Percentiles rank a stretch among this genome's conserved stretches.
Conservation (phyloP, 2,888 invertebrate species). For the Lasioglossum villosulum region DNA sequence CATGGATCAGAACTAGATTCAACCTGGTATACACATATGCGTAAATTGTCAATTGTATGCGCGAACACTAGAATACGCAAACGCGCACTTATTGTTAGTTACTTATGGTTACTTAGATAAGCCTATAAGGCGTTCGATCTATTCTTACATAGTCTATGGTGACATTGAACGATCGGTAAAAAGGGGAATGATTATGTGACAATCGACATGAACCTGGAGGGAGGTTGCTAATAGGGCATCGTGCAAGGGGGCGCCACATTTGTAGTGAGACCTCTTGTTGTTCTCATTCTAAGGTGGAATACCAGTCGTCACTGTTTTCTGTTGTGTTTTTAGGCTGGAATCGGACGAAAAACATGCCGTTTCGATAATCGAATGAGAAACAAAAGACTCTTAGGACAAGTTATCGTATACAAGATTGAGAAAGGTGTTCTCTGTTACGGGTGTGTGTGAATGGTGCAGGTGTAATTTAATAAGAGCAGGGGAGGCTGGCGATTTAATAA, state of each 20-base stretch:
- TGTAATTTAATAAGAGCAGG: conserved; percentile 79
- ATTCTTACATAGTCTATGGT: background rate
- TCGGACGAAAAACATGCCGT: conserved; percentile 76
- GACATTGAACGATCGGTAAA: conserved; percentile 38
- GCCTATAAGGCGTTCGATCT: background rate
- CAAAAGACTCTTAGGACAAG: conserved; percentile 41
- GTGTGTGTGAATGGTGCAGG: conserved; percentile 67
- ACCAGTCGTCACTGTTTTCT: conserved; percentile 79
- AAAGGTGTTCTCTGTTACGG: conserved; percentile 37
- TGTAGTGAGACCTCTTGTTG: conserved; percentile 74
- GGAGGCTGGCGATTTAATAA: conserved; percentile 81
- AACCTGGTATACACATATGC: too few relatives aligned
- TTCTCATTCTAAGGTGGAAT: conserved; percentile 80
- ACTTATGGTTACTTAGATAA: too few relatives aligned
- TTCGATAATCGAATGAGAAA: conserved; percentile 68
- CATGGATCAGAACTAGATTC: too few relatives aligned
- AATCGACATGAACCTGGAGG: conserved; percentile 58
- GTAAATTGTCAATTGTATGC: too few relatives aligned
- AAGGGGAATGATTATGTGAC: conserved; percentile 45
- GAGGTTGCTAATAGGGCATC: conserved; percentile 48
- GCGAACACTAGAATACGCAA: too few relatives aligned
- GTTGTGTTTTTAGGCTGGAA: conserved; percentile 80
- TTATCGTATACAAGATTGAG: conserved; percentile 40
- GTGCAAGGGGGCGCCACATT: conserved; percentile 66
- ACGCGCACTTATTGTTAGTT: too few relatives aligned